Evolutionary conservation across 2,113 vertebrate species (phyloP), one percentile per base, ranked within the genome.

Genomic region (Halcyon senegalensis): DNA sequence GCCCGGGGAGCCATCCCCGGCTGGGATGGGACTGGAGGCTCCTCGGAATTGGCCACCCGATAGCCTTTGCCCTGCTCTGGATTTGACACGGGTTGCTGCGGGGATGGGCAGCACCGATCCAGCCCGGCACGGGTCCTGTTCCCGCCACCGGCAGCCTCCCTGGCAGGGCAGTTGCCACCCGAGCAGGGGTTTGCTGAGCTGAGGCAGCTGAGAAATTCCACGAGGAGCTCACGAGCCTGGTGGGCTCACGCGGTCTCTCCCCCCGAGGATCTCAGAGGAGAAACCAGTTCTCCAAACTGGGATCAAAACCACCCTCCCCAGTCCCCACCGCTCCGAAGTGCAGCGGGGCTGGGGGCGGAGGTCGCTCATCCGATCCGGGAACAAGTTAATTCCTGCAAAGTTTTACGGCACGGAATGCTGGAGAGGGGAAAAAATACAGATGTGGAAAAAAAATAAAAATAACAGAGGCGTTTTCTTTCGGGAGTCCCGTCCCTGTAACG

Each of bases 271-370:
- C 85, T 78, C 51, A 16, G 69, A 59, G 81, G 64, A 91, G 90
- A 91, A 95, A 78, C 69, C 87, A 91, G 74, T 33, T 91, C 81
- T 84, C 95, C 80, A 70, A 87, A 80, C 16, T n/a, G 89, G 86
- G 91, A 73, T 48, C 25, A 53, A 51, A 70, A 16, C 66, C 78
- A 21, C 15, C 27, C 27, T 72, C 51, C 64, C 79, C 91, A 39
- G 67, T 13, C 48, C 70, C 79, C 31, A 31, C 69, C 24, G 7
- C 28, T 56, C 73, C 0, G 0, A n/a, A 58, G 55, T 0, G n/a
- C 63, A 58, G 41, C 2, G 23, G 10, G 10, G 4, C 21, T 53
- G 79, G 76, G 50, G 50, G 33, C 16, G 68, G 73, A 68, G 39
- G 73, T 51, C 3, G 0, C 84, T 78, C 58, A 14, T 24, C 35